Conservation (phyloP, 2,888 invertebrate species). For the Vannuccia rotundouncinata region DNA sequence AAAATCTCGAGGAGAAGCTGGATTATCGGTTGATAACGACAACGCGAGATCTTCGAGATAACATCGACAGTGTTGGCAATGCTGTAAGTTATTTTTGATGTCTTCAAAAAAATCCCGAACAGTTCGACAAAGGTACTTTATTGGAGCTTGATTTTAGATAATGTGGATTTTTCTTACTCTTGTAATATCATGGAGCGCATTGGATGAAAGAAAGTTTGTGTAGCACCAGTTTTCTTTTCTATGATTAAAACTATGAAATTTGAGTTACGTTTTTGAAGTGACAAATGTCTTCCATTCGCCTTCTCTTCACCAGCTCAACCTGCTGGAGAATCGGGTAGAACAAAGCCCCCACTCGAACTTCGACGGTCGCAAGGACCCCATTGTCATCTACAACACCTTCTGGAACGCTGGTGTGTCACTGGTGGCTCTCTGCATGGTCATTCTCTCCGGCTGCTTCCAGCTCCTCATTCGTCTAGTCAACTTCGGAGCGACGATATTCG, state of each 20-base stretch:
- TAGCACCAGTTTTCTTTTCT: too few relatives aligned
- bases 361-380: not conserved
- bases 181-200: too few relatives aligned
- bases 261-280: too few relatives aligned
- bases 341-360: not conserved
- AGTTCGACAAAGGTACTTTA: too few relatives aligned
- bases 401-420: slow-evolving; percentile 25
- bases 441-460: slow-evolving; percentile 31
- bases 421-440: slow-evolving; percentile 29
- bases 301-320: too few relatives aligned
- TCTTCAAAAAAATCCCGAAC: too few relatives aligned
- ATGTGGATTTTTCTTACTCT: too few relatives aligned
- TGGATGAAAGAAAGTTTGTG: too few relatives aligned
- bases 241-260: too few relatives aligned
- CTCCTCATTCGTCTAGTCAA: slow-evolving; percentile 12
- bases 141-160: too few relatives aligned
- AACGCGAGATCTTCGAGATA: slow-evolving; percentile 28
- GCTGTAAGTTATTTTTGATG: not conserved
- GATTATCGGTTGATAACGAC: slow-evolving; percentile 28
- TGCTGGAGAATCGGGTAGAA: slow-evolving; percentile 27
- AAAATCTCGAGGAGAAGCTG: slow-evolving; percentile 30
- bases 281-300: too few relatives aligned
- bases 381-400: slow-evolving; percentile 20
- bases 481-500: slow-evolving; percentile 32
- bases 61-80: slow-evolving; percentile 9